A percentile compares a stretch with the other conserved stretches of the same genome.
phyloP scores from a whole-genome alignment of 1,140 invertebrate genomes.

The Eciton burchellii region DNA sequence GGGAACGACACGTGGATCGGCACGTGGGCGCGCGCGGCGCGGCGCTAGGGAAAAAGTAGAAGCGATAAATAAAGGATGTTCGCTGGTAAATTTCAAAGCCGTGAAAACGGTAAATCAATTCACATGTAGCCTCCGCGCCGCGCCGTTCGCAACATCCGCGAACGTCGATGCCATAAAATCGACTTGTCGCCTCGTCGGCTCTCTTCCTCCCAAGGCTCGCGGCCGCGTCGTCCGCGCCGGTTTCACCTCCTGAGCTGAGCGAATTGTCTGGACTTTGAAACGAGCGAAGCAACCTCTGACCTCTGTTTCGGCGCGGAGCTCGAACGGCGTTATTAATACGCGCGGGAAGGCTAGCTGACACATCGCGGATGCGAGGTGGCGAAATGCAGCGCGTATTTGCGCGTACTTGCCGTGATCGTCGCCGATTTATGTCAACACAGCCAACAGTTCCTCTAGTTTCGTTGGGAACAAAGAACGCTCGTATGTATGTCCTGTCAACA shows the following conservation, averaged over 20 bases:
- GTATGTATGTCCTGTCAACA: conserved; percentile 49
- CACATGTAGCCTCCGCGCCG: conserved; percentile 42
- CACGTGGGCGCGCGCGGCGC: not conserved
- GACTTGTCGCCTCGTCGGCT: not conserved
- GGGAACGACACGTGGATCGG: conserved; percentile 18
- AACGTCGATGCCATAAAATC: conserved; percentile 40
- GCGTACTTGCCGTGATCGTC: conserved; percentile 41
- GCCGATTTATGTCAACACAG: conserved; percentile 55
- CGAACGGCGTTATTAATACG: too few species aligned
- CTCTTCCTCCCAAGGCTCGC: not conserved
- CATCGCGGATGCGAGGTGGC: conserved; percentile 53
- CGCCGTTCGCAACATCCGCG: conserved; percentile 22
- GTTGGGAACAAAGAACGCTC: conserved; percentile 36
- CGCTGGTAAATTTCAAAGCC: conserved; percentile 42
- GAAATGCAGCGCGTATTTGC: conserved; percentile 55
- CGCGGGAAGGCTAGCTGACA: conserved; percentile 41
- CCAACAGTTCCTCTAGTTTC: conserved; percentile 50
- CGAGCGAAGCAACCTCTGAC: too few species aligned
- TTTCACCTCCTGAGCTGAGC: too few species aligned
- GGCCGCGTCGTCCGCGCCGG: too few species aligned
- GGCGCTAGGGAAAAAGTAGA: conserved; percentile 14
- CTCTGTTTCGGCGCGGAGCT: too few species aligned
- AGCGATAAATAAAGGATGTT: conserved; percentile 54
- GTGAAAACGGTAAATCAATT: conserved; percentile 60
- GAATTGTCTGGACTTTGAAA: too few species aligned